Conservation (phyloP, 2,113 vertebrate species). For the Scomber japonicus region DNA sequence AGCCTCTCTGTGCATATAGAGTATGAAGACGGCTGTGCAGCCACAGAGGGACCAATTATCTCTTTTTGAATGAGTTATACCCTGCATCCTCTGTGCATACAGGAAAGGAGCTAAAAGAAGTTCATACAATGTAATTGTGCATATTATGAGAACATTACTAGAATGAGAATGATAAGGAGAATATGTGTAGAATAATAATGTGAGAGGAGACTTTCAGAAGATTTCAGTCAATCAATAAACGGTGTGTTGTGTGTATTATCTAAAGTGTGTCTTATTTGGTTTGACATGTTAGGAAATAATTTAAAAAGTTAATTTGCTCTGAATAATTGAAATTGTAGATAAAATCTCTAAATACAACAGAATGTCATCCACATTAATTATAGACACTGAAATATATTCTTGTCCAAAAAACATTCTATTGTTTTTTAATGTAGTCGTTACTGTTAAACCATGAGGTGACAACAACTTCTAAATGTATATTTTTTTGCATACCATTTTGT, state of each 20-base stretch:
- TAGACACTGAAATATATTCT: too few species aligned
- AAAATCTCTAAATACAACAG: too few species aligned
- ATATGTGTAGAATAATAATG: not conserved
- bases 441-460: not conserved
- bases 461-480: not conserved
- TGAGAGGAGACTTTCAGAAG: not conserved
- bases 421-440: too few species aligned
- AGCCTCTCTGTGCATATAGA: constrained; percentile 50
- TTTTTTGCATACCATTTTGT: not conserved
- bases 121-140: constrained; percentile 49
- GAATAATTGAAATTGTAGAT: not conserved
- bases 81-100: not conserved
- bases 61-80: constrained; percentile 28
- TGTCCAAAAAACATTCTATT: too few species aligned
- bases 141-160: constrained; percentile 37
- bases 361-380: too few species aligned
- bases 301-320: not conserved
- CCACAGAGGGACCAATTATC: constrained; percentile 78
- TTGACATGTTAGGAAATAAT: not conserved
- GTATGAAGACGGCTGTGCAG: constrained; percentile 29
- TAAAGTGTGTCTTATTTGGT: constrained; percentile 3
- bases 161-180: constrained; percentile 39
- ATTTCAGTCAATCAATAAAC: constrained; percentile 2
- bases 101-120: constrained; percentile 22
- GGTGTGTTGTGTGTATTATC: not conserved